A percentile compares a stretch with the other conserved stretches of the same genome.
Conservation (phyloP, 2,797 vertebrate genomes). For the Ctenosaura bakeri region DNA sequence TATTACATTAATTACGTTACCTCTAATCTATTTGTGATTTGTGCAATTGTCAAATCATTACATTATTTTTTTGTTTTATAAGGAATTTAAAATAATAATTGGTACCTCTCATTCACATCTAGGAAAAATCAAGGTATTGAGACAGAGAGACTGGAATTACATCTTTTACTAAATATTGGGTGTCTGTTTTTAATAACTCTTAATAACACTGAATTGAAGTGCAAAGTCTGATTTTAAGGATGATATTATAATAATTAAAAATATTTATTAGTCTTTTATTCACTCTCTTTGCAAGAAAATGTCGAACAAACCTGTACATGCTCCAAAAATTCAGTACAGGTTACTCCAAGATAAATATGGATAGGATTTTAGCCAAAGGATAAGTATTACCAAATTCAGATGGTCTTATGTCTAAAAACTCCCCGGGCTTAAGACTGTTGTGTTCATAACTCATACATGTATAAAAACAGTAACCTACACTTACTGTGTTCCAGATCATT, state of each 20-base stretch:
- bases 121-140: neutral
- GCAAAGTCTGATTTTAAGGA: neutral
- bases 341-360: neutral
- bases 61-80: conserved; percentile 35
- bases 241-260: neutral
- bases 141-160: neutral
- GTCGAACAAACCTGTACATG: neutral
- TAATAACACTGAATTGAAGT: conserved; percentile 16
- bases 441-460: neutral
- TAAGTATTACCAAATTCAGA: neutral
- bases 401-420: neutral
- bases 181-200: conserved; percentile 10
- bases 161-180: neutral
- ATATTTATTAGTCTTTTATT: neutral
- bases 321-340: neutral
- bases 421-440: neutral
- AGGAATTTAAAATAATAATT: conserved; percentile 32
- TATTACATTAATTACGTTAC: conserved; percentile 62
- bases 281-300: neutral
- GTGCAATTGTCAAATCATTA: conserved; percentile 43
- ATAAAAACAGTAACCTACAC: neutral
- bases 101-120: neutral
- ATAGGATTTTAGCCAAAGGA: neutral
- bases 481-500: neutral
- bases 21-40: conserved; percentile 27